These are phyloP conservation scores for Cosmia trapezina DNA, from an alignment of 2,888 invertebrate species.

Conservation along the genomic window DNA sequence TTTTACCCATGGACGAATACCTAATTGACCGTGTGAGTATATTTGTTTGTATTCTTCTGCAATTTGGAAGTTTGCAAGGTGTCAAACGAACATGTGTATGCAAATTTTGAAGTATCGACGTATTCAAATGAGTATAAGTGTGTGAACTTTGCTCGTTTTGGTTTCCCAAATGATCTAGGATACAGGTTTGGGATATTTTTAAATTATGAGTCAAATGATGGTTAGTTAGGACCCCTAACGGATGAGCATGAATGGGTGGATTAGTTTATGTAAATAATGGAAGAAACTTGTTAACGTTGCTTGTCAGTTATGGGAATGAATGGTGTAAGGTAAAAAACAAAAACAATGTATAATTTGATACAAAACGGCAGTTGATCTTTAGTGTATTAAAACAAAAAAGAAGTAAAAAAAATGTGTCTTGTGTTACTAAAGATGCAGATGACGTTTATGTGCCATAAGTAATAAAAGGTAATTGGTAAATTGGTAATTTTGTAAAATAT, in stretches of 20 bases:
- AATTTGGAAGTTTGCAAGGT: constrained; percentile 63
- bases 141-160: constrained; percentile 76
- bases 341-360: neutral
- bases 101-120: constrained; percentile 76
- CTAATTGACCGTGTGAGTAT: constrained; percentile 85
- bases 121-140: constrained; percentile 83
- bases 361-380: constrained; percentile 1
- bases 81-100: constrained; percentile 69
- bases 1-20: constrained; percentile 76
- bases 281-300: constrained; percentile 44
- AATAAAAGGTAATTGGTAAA: no score
- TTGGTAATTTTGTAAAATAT: no score
- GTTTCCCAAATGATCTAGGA: constrained; percentile 75
- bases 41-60: constrained; percentile 69
- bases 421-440: neutral
- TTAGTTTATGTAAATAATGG: constrained; percentile 55
- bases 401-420: neutral
- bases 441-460: no score
- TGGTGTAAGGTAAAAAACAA: neutral
- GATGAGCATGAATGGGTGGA: constrained; percentile 58
- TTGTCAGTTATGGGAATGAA: constrained; percentile 33
- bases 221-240: constrained; percentile 60
- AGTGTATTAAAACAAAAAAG: neutral
- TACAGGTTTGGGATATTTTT: constrained; percentile 62
- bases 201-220: constrained; percentile 46